A percentile compares a stretch with the other conserved stretches of the same genome.
phyloP scores from a whole-genome alignment of 2,113 vertebrate species.

The Sapayoa aenigma region DNA sequence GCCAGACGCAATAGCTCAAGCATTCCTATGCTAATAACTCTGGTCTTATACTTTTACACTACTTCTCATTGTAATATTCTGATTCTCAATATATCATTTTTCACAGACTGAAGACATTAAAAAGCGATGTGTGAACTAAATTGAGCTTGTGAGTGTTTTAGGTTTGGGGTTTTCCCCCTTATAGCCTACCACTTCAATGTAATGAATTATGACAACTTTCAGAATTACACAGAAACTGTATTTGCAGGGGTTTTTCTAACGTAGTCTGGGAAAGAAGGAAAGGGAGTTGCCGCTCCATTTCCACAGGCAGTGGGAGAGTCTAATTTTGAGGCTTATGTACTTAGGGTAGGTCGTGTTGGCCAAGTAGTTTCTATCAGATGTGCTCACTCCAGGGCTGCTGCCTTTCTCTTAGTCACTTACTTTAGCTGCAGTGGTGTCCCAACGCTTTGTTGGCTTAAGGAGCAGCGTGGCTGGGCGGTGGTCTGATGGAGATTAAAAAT shows the following conservation, averaged over 20 bases:
- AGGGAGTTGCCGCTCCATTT: not conserved
- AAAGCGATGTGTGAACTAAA: not conserved
- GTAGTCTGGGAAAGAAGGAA: not conserved
- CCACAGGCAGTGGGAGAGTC: not conserved
- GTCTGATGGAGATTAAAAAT: conserved; percentile 9
- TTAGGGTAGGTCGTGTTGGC: not conserved
- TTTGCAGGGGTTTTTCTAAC: not conserved
- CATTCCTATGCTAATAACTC: too few species aligned
- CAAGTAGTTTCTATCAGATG: not conserved
- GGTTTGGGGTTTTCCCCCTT: not conserved
- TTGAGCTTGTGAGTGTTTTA: not conserved
- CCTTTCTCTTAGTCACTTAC: not conserved
- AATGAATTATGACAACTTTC: not conserved
- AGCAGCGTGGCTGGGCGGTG: not conserved
- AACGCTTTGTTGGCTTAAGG: accelerated
- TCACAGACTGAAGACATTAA: not conserved
- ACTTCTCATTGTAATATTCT: too few species aligned
- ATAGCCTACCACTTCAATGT: not conserved
- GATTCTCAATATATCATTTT: too few species aligned
- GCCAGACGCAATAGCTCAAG: too few species aligned
- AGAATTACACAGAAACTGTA: not conserved
- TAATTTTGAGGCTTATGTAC: not conserved
- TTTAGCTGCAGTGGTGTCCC: not conserved
- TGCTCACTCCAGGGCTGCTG: not conserved
- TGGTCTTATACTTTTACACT: too few species aligned